Conservation (phyloP, 2,888 invertebrate species). For the Eupithecia insigniata region DNA sequence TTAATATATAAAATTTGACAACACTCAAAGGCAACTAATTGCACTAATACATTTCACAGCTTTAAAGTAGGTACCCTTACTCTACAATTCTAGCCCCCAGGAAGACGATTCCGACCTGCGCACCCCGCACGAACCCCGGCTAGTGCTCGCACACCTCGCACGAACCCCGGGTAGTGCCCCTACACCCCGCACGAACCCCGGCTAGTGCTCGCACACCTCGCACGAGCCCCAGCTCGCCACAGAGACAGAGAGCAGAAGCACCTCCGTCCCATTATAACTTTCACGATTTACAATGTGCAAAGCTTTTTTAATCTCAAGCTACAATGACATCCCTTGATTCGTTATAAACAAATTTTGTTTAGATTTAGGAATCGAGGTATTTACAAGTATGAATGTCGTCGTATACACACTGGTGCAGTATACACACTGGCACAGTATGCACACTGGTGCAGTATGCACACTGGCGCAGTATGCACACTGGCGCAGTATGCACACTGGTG, state of each 20-base stretch:
- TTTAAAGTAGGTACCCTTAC: constrained; percentile 52
- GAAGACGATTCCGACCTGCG: constrained; percentile 47
- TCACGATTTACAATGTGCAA: constrained; percentile 5
- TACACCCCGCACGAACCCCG: too few species aligned
- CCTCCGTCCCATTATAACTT: not conserved
- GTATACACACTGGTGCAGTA: too few species aligned
- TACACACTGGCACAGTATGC: too few species aligned
- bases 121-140: not conserved
- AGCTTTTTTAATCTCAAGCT: constrained; percentile 16
- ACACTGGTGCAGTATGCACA: too few species aligned
- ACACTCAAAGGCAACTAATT: constrained; percentile 67
- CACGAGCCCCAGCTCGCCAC: too few species aligned
- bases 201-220: too few species aligned
- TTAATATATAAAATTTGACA: constrained; percentile 52
- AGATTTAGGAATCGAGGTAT: constrained; percentile 16
- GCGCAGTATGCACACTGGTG: too few species aligned
- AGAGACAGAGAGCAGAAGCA: not conserved
- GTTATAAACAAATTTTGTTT: constrained; percentile 20
- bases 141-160: not conserved
- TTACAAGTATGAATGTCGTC: constrained; percentile 19
- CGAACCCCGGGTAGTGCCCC: too few species aligned
- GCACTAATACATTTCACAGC: constrained; percentile 67
- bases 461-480: too few species aligned
- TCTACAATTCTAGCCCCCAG: constrained; percentile 54
- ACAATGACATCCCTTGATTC: constrained; percentile 19